Percentiles rank a stretch among this genome's conserved stretches.
Conservation (phyloP, 2,113 vertebrate species). For the Capra hircus region DNA sequence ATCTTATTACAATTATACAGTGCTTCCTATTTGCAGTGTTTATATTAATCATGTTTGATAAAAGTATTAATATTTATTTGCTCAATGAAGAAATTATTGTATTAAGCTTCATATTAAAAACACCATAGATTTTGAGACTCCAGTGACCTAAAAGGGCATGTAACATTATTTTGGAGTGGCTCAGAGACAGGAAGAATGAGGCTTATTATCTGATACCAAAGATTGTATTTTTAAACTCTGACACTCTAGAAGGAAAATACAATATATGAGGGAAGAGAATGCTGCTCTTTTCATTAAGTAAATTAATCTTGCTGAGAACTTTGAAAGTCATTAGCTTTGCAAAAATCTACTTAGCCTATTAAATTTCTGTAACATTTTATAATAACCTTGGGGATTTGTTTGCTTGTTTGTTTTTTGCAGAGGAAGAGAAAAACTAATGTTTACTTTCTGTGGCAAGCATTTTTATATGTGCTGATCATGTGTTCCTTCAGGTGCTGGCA, state of each 20-base stretch:
- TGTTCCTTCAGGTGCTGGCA: neutral
- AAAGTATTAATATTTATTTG: neutral
- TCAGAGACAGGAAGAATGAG: neutral
- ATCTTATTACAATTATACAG: neutral
- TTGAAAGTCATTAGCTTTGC: neutral
- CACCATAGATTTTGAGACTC: neutral
- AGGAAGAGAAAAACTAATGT: neutral
- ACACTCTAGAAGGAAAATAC: neutral
- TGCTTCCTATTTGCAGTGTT: neutral
- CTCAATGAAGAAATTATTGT: neutral
- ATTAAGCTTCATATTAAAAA: neutral
- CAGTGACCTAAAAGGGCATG: neutral
- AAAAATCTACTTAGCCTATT: neutral
- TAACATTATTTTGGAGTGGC: neutral
- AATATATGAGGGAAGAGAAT: neutral
- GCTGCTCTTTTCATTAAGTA: slow-evolving; percentile 15
- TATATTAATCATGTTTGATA: neutral
- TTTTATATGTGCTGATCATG: neutral
- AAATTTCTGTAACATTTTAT: neutral
- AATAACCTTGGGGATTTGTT: neutral
- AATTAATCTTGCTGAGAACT: neutral
- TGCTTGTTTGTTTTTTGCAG: neutral
- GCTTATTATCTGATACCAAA: neutral
- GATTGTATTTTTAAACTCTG: neutral
- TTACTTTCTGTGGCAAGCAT: neutral